Evolutionary conservation across 2,113 vertebrate genomes (phyloP), one percentile per base, ranked within the genome.

Genomic region (Sprattus sprattus): DNA sequence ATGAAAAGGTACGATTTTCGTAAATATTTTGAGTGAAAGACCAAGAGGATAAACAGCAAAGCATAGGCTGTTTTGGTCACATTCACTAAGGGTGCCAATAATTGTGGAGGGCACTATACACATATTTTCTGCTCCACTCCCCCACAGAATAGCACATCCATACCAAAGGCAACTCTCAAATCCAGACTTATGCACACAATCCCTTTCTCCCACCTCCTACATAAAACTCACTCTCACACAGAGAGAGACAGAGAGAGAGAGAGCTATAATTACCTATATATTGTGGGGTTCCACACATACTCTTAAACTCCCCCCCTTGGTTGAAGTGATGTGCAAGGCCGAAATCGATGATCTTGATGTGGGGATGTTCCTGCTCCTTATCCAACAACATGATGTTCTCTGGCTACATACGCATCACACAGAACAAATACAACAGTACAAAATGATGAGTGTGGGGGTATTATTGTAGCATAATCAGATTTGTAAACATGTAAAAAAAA

Each of bases 301-400:
- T 92, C 81, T 84, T 93, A 89, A 89, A 90, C 47, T 86, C 83
- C 75, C 52, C 32, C 0, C 91, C 92, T 0, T 92, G 90, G 82
- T 86, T 45, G 84, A 97, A 92, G 64, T 44, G 87, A 13, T 95
- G 92, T 0, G 96, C 94, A 82, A 96, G 88, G 57, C 95, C 94
- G 0, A 96, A 96, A 88, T 96, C 95, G 0, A 95, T 96, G 83
- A 96, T 95, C 90, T 95, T 96, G 91, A 96, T 93, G 46, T 50
- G 57, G 0, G 94, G 93, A 5, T 92, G 88, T 20, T 93, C 89
- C 2, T 91, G 86, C 0, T 87, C 88, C 57, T 94, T 96, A 82
- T 95, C 89, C 25, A 93, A 95, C 89, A 96, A 90, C 96, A 94
- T 94, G 87, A 94, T 93, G 87, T 96, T 97, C 92, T 96, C 96